Evolutionary conservation across 2,797 vertebrate species (phyloP).

Genomic region (Toxotes lorentzi): DNA sequence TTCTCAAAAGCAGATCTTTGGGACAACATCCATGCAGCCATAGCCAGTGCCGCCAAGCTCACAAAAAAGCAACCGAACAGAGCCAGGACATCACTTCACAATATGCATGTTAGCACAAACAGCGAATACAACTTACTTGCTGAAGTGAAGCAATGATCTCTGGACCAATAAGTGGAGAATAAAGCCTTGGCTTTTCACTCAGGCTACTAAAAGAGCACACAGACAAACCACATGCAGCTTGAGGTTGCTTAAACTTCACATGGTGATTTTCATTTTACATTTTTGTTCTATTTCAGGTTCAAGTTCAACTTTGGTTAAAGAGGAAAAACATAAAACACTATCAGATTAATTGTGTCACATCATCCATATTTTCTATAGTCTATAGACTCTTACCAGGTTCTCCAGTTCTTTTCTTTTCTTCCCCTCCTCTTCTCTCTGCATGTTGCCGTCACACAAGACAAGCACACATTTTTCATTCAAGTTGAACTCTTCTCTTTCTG

Average conservation of each 20-base stretch:
- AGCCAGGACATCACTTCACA: background rate
- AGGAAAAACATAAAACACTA: too few relatives aligned
- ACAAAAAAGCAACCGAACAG: background rate
- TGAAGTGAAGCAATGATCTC: background rate
- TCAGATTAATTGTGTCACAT: background rate
- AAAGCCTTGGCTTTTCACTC: background rate
- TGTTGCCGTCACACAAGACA: background rate
- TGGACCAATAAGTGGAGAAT: background rate
- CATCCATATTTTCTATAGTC: background rate
- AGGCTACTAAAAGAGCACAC: background rate
- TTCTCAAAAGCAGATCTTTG: background rate
- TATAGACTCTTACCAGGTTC: background rate
- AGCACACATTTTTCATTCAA: background rate
- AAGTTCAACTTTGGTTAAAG: background rate
- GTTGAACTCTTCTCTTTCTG: background rate
- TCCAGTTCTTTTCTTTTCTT: background rate
- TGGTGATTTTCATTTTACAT: background rate
- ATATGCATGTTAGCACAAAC: background rate
- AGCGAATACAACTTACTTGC: background rate
- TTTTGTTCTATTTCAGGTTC: too few relatives aligned
- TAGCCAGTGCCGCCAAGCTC: background rate
- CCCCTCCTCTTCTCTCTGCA: constrained; percentile 1
- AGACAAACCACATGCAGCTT: background rate
- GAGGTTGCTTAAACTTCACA: background rate
- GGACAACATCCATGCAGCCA: background rate